Base-by-base conservation (phyloP, 2,113 vertebrate species). In the Actenoides hombroni region DNA sequence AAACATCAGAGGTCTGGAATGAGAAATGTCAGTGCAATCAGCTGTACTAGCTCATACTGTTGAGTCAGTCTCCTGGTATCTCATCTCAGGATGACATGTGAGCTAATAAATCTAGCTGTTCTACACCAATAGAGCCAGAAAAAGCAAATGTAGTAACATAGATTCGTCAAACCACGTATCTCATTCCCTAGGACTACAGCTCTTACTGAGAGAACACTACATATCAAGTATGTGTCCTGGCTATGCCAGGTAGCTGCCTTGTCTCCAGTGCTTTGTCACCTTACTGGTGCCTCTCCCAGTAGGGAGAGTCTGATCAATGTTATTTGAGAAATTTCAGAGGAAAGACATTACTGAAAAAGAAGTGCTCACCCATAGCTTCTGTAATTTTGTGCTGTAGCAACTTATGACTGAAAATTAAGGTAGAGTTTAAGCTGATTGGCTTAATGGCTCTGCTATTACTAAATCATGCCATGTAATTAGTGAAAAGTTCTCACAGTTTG, bases 71-170 rank as follows among this genome's bases (percentile, higher is more conserved):
- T 13, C 16, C 37, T 70, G n/a, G 4, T 81, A 44, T 49, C 29
- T 89, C 73, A 78, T 54, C 64, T 70, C 1, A 0, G 21, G 14
- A 24, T 67, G 49, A 67, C 26, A 39, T 2, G 6, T 40, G 37
- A 71, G 31, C n/a, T 90, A 82, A 78, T 61, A 65, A 81, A 67
- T 80, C 33, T 35, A 35, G 37, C 18, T 84, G 25, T 67, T 63
- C 51, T 70, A 39, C 39, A 42, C 17, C 51, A 60, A 44, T 19
- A 63, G 56, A 91, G 21, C 9, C 75, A 59, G 25, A 61, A 91
- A 86, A 86, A 83, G 5, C 1, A 4, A 44, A 39, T 0, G 0
- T 29, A 68, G 21, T 42, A 77, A 39, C 28, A 82, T 4, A 63
- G 40, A 64, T 78, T 64, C 59, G 33, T 74, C 77, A 83, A 69